Evolutionary conservation across 2,888 invertebrate species (phyloP), one percentile per base, ranked within the genome.

Genomic region (Eutolmus rufibarbis): DNA sequence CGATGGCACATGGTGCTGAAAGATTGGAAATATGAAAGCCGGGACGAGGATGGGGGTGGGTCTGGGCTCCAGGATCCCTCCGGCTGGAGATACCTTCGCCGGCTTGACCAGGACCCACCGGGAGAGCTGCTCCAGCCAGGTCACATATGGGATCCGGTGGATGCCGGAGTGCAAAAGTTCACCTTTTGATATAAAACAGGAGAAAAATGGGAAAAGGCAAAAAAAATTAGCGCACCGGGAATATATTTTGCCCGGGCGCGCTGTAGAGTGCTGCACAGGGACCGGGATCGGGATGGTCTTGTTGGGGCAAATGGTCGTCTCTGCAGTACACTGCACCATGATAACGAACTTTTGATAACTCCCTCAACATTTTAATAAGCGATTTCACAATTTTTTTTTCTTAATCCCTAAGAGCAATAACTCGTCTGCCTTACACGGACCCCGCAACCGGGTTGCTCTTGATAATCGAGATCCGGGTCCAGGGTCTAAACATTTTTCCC

Each of bases 1-100:
- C 56, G 51, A 76, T 74, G 76, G 51, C 86, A 86, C 74, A 86
- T 86, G 86, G 86, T 76, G 76, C 56, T 86, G 86, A 86, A 86
- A 86, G 86, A 86, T 86, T 86, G 86, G 86, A 86, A 86, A 86
- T 86, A 86, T 76, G 81, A 51, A 51, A 56, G 12, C 23, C 23
- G 12, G 23, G 23, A 7, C 34, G 37, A 14, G 77, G 16, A 16
- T 0, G 8, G n/a, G 16, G 19, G 19, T 40, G 76, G 5, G n/a
- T 16, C 4, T 16, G 74, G 74, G 31, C 34, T 23, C 74, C 31
- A 16, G 77, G 34, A 66, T 66, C 23, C 2, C 12, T 23, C 66
- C 66, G 66, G 23, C 66, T 66, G 23, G 23, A 66, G 23, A 66
- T 66, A 66, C 66, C 28, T 66, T 28, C 66, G 12, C 66, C 5